Base-by-base conservation (phyloP, 2,888 invertebrate genomes). In the Orthosia gothica region DNA sequence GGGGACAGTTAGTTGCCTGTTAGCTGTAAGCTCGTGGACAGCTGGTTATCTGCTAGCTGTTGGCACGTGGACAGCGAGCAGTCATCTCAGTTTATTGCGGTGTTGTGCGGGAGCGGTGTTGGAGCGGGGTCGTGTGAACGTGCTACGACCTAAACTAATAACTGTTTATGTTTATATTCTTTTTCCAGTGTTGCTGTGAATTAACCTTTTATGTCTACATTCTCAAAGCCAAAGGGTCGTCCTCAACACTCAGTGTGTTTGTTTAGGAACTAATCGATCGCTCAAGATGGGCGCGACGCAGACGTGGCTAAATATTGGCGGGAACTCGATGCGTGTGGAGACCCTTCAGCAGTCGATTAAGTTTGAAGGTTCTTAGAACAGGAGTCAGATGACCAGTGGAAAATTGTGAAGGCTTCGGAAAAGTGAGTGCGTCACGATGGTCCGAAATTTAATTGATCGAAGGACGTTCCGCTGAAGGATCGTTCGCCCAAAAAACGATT, bases 261-360 rank as follows among this genome's bases (percentile, higher is more conserved):
- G 79, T 83, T 87, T 87, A 85, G 86, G 87, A 77, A 67, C 87
- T 87, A 87, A 86, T 87, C 85, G 87, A 85, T 83, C 58, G 63
- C 55, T 82, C 47, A 74, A 81, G 85, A 66, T 54, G 67, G 69
- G 55, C 64, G 70, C 61, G 76, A 75, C 74, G 71, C 67, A 54
- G 63, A 62, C 82, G 81, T 74, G 71, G 58, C 79, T 68, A 76
- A 81, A 84, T 84, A 84, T 84, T 81, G 81, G 64, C 58, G 69
- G 74, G 55, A 62, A 79, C 70, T 58, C 23, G 71, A 72, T 59
- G 75, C 69, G 70, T n/a, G 79, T 70, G 54, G 45, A 62, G 72
- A 26, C 45, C 54, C 72, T 79, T 70, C 71, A 71, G 45, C 16
- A n/a, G 13, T 45, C 75, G 54, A 76, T 79, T 79, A 76, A 70